Percentiles rank a stretch among this genome's conserved stretches.
Evolutionary conservation across 2,113 vertebrate genomes (phyloP).

Genomic region (Galemys pyrenaicus): DNA sequence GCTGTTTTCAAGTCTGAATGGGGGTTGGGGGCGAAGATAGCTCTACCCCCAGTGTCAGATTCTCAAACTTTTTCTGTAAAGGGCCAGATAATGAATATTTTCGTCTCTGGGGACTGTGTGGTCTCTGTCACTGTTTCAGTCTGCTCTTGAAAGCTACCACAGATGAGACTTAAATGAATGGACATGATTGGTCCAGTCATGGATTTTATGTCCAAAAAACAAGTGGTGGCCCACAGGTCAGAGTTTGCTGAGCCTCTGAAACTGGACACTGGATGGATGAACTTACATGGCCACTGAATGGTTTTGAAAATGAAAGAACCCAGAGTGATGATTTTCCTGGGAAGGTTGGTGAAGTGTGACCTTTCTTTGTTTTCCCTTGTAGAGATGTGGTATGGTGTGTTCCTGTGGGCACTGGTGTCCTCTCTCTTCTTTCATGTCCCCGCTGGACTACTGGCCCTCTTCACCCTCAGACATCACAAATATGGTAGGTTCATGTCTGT

Average conservation of each 20-base stretch:
- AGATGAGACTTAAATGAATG: neutral
- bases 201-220: neutral
- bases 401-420: constrained; percentile 96
- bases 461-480: constrained; percentile 94
- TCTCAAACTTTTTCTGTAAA: neutral
- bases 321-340: neutral
- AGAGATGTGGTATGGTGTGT: constrained; percentile 99
- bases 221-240: neutral
- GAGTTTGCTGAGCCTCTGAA: neutral
- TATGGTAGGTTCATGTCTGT: constrained; percentile 95
- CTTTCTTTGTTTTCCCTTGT: constrained; percentile 46
- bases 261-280: neutral
- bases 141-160: neutral
- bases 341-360: neutral
- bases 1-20: neutral
- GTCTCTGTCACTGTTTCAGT: neutral
- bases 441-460: constrained; percentile 92
- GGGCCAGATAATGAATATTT: neutral
- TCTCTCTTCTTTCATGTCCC: constrained; percentile 95
- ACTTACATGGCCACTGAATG: neutral
- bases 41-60: neutral
- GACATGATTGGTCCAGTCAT: neutral
- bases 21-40: neutral
- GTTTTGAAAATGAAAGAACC: neutral
- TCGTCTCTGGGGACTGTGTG: neutral